A percentile compares a stretch with the other conserved stretches of the same genome.
Evolutionary conservation across 2,888 invertebrate genomes (phyloP).

Genomic region (Lasius fuliginosus): DNA sequence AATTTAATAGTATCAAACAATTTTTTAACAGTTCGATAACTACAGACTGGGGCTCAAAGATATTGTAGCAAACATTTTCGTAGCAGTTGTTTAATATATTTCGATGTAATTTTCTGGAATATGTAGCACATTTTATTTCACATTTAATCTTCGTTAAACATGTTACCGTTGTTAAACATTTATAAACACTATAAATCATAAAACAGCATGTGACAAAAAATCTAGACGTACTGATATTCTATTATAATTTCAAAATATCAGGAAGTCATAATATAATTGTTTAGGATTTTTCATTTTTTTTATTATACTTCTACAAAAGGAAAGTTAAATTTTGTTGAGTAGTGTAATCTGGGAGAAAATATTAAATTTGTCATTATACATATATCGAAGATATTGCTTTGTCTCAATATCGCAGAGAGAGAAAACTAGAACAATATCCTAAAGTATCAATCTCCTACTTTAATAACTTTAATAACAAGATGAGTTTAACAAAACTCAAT

Average conservation of each 20-base stretch:
- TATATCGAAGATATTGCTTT: conserved; percentile 17
- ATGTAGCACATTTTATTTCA: background rate
- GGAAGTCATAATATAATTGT: background rate
- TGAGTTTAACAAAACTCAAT: background rate
- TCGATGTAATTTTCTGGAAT: background rate
- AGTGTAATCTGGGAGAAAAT: conserved; percentile 44
- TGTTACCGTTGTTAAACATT: background rate
- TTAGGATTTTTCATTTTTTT: background rate
- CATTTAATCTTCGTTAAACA: background rate
- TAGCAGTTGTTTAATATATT: background rate
- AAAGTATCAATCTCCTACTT: background rate
- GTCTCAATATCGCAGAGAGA: conserved; percentile 37
- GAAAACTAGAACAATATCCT: conserved; percentile 37
- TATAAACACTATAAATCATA: background rate
- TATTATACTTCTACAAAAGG: conserved; percentile 45
- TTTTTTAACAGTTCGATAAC: background rate
- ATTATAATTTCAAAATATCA: conserved; percentile 11
- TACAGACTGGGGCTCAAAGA: background rate
- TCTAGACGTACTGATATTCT: conserved; percentile 30
- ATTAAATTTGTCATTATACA: conserved; percentile 36
- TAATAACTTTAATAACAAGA: background rate
- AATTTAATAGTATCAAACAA: background rate
- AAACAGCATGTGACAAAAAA: conserved; percentile 9
- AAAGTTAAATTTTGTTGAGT: conserved; percentile 45
- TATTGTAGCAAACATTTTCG: background rate